These are phyloP conservation scores for Strigops habroptila DNA, from an alignment of 2,113 vertebrate genomes.

Conservation along the genomic window DNA sequence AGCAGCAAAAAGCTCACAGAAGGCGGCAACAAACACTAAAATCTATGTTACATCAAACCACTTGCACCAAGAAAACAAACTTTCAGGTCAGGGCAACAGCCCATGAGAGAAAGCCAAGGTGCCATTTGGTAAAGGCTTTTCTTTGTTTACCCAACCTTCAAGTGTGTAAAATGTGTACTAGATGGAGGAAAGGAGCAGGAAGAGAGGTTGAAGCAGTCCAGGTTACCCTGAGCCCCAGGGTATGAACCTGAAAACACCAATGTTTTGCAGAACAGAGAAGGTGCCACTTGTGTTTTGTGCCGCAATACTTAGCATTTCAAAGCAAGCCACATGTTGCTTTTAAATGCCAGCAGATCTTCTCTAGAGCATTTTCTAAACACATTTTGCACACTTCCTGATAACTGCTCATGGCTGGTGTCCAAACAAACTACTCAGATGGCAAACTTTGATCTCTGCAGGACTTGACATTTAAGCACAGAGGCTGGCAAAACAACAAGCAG, in stretches of 20 bases:
- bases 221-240: neutral
- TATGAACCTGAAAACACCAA: neutral
- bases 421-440: neutral
- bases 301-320: neutral
- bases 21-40: accelerated
- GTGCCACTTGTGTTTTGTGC: neutral
- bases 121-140: neutral
- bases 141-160: neutral
- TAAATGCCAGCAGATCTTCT: neutral
- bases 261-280: neutral
- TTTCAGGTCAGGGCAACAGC: neutral
- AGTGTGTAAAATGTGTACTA: neutral
- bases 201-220: neutral
- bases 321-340: neutral
- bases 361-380: neutral
- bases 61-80: neutral
- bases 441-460: neutral
- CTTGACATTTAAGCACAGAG: neutral
- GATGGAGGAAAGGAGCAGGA: neutral
- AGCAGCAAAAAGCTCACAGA: neutral
- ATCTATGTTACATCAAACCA: neutral
- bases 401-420: neutral
- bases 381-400: neutral
- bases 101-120: neutral
- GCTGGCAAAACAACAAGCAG: neutral